Conservation (phyloP, 2,888 invertebrate species). For the Agrochola circellaris region DNA sequence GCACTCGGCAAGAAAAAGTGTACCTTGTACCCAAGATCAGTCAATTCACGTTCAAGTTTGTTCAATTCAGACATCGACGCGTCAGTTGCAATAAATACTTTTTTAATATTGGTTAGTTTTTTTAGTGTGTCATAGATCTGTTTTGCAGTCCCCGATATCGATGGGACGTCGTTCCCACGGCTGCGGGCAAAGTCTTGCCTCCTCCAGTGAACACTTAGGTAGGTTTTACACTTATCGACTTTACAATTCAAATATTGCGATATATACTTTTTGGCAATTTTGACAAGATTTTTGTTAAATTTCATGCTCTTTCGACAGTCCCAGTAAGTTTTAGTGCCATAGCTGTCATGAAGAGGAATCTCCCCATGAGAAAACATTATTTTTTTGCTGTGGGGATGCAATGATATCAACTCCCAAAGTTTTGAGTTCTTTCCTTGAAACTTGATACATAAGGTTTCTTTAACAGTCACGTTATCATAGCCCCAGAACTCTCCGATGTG, state of each 20-base stretch:
- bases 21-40: slow-evolving; percentile 74
- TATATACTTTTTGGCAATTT: slow-evolving; percentile 92
- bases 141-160: slow-evolving; percentile 93
- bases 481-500: slow-evolving; percentile 92
- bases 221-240: slow-evolving; percentile 91
- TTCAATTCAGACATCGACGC: slow-evolving; percentile 91
- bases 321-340: slow-evolving; percentile 96
- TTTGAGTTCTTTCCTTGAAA: slow-evolving; percentile 95
- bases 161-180: slow-evolving; percentile 94
- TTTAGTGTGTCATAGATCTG: slow-evolving; percentile 93
- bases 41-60: slow-evolving; percentile 85
- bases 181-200: slow-evolving; percentile 96
- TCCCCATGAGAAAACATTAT: slow-evolving; percentile 95
- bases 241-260: slow-evolving; percentile 76
- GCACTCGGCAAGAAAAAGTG: slow-evolving; percentile 83
- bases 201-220: slow-evolving; percentile 96
- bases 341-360: slow-evolving; percentile 96
- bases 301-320: slow-evolving; percentile 97
- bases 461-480: slow-evolving; percentile 92
- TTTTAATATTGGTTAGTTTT: slow-evolving; percentile 78
- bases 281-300: slow-evolving; percentile 93
- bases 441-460: slow-evolving; percentile 93
- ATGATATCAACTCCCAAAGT: slow-evolving; percentile 91
- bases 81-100: slow-evolving; percentile 96
- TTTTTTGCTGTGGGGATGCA: slow-evolving; percentile 83